Evolutionary conservation across 2,113 vertebrate genomes (phyloP).

Genomic region (Nestor notabilis): DNA sequence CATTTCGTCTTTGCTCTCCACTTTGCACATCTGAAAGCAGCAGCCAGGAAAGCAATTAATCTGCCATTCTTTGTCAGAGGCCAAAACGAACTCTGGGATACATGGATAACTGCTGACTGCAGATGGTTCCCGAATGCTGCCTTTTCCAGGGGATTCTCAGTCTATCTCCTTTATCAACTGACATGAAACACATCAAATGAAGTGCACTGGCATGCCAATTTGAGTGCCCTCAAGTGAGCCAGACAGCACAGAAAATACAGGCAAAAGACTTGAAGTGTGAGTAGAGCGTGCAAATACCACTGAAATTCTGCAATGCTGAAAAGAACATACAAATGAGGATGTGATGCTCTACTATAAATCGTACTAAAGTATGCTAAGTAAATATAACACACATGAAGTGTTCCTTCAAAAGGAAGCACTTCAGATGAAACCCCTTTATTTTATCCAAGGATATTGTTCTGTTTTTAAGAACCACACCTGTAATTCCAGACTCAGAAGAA

Average conservation of each 20-base stretch:
- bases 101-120: neutral
- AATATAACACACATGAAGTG: neutral
- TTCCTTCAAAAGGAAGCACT: neutral
- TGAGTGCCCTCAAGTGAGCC: neutral
- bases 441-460: accelerated
- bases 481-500: neutral
- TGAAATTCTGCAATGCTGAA: neutral
- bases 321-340: neutral
- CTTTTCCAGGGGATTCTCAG: neutral
- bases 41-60: neutral
- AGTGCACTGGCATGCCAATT: neutral
- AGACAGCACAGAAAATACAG: neutral
- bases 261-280: neutral
- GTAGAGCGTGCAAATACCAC: neutral
- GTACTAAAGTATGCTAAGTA: neutral
- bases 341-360: neutral
- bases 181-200: neutral
- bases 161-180: neutral
- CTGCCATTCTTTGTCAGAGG: neutral
- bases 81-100: neutral
- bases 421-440: neutral
- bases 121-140: accelerated
- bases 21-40: neutral
- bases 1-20: neutral
- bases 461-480: neutral